phyloP scores from a whole-genome alignment of 2,888 invertebrate species.

The Drosophila sordidapex region DNA sequence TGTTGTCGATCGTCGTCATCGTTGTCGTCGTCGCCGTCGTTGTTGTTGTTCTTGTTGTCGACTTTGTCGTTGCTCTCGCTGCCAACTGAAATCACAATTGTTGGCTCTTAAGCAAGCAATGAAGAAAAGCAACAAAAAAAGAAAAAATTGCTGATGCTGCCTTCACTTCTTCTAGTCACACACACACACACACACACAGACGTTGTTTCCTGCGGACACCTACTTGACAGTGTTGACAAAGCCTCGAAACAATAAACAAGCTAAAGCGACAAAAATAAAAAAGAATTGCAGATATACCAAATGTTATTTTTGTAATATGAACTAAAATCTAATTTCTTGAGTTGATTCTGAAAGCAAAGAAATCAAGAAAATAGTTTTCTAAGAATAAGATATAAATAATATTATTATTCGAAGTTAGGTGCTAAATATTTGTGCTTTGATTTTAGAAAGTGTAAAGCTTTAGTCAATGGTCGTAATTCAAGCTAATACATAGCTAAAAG shows the following conservation, averaged over 20 bases:
- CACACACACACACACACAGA: constrained; percentile 41
- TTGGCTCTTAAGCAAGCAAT: constrained; percentile 41
- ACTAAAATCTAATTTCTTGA: background rate
- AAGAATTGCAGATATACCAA: background rate
- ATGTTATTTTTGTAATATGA: background rate
- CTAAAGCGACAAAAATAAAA: background rate
- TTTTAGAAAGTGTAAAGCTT: background rate
- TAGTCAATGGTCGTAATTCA: background rate
- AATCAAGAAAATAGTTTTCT: background rate
- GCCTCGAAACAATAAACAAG: background rate
- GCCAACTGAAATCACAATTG: constrained; percentile 68
- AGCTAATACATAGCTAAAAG: constrained; percentile 1
- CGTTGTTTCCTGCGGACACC: constrained; percentile 49
- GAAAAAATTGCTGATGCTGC: constrained; percentile 55
- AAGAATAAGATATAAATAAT: background rate
- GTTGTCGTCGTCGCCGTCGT: constrained; percentile 47
- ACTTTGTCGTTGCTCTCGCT: constrained; percentile 48
- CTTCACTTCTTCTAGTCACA: constrained; percentile 67
- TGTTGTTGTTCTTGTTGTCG: constrained; percentile 28
- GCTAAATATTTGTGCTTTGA: background rate
- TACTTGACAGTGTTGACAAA: constrained; percentile 21
- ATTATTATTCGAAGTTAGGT: background rate
- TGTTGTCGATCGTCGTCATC: constrained; percentile 63
- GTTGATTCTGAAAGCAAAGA: background rate
- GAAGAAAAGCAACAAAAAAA: constrained; percentile 18